Percentiles rank a stretch among this genome's conserved stretches.
Conservation (phyloP, 1,140 invertebrate genomes). For the Palaemon carinicauda region DNA sequence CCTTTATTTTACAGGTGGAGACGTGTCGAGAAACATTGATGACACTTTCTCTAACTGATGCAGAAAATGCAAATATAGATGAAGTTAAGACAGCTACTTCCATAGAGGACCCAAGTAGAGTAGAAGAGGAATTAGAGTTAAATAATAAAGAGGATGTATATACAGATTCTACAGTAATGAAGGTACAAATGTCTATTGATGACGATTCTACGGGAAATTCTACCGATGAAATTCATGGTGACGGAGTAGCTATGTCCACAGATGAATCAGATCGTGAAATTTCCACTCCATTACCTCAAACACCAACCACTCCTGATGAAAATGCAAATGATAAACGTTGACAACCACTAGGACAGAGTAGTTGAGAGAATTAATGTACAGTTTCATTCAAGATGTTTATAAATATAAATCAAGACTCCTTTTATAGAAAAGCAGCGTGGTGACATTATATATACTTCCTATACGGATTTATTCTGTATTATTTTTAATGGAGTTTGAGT, state of each 20-base stretch:
- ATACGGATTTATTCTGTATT: background rate
- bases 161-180: background rate
- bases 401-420: background rate
- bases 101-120: background rate
- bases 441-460: background rate
- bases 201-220: slow-evolving; percentile 22
- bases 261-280: slow-evolving; percentile 30
- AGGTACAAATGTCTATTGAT: background rate
- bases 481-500: background rate
- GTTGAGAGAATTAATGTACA: no score
- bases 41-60: slow-evolving; percentile 50
- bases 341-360: background rate
- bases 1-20: slow-evolving; percentile 33
- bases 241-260: slow-evolving; percentile 18
- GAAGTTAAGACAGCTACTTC: background rate
- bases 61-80: slow-evolving; percentile 30
- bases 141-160: background rate
- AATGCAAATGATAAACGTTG: slow-evolving; percentile 21
- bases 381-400: background rate
- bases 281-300: slow-evolving; percentile 33
- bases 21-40: slow-evolving; percentile 48
- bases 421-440: no score
- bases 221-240: background rate
- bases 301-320: slow-evolving; percentile 7
- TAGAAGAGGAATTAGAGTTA: background rate